Conservation (phyloP, 2,113 vertebrate genomes). For the Beaufortia kweichowensis region DNA sequence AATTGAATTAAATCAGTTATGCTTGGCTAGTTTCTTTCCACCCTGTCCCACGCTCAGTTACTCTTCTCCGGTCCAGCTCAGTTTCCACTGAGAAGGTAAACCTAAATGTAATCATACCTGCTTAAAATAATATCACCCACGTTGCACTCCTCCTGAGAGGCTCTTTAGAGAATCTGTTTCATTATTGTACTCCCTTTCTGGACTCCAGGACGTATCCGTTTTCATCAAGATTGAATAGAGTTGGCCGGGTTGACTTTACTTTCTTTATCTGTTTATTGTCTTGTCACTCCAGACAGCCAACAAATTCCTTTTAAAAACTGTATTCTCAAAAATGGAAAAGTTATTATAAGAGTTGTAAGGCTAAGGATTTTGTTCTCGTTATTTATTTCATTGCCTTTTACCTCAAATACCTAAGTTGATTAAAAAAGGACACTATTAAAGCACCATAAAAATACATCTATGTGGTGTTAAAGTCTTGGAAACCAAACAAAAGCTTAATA, state of each 20-base stretch:
- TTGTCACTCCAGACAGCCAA: background rate
- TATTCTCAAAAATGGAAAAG: background rate
- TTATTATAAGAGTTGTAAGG: background rate
- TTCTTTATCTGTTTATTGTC: slow-evolving; percentile 24
- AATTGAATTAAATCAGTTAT: slow-evolving; percentile 12
- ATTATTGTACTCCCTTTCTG: slow-evolving; percentile 39
- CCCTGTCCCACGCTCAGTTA: slow-evolving; percentile 1
- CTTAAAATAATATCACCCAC: slow-evolving; percentile 45
- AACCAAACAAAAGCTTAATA: too few species aligned
- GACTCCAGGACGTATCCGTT: slow-evolving; percentile 30
- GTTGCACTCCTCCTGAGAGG: background rate
- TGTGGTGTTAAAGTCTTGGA: too few species aligned
- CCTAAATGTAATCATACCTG: slow-evolving; percentile 27
- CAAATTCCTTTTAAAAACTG: slow-evolving; percentile 4
- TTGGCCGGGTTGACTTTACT: slow-evolving; percentile 2
- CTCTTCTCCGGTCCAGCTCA: slow-evolving; percentile 14
- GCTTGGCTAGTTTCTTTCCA: slow-evolving; percentile 2
- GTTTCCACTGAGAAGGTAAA: slow-evolving; percentile 25
- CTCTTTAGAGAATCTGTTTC: slow-evolving; percentile 34
- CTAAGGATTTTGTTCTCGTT: background rate
- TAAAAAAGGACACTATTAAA: too few species aligned
- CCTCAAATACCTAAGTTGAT: background rate
- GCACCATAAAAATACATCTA: too few species aligned
- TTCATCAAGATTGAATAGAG: slow-evolving; percentile 35
- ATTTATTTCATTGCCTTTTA: slow-evolving; percentile 1